Base-by-base conservation (phyloP, 2,113 vertebrate species). In the Malaclemys terrapin region DNA sequence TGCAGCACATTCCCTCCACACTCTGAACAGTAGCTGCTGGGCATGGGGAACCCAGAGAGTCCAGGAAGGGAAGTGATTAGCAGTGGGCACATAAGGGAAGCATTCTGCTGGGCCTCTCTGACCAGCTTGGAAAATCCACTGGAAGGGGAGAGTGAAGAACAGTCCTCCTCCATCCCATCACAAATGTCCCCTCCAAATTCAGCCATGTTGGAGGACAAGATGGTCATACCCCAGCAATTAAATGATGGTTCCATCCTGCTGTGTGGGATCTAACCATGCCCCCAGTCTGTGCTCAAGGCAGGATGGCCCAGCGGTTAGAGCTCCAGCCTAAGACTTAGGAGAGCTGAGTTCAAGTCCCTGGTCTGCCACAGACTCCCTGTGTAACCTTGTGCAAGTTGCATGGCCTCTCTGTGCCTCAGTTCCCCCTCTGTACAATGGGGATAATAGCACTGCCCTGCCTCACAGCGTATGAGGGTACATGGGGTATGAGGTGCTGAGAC, bases 381-480 rank as follows among this genome's bases (percentile, higher is more conserved):
- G 29, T 57, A 62, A 59, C 12, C 57, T 59, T 59, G 25, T 59
- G 57, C 12, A 59, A 62, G 29, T 62, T 29, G 19, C 17, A 10
- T 20, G 65, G 35, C 35, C 31, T 38, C 35, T 69, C 16, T 16
- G 65, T n/a, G 17, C 65, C 65, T 69, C 35, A 69, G 65, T 69
- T 69, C 31, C 65, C 35, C 17, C 20, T 35, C 65, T 69, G 31
- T 19, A 69, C 65, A 69, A 38, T 76, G 72, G 24, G 20, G 12
- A 45, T 14, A 42, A 25, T 31, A 1, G 0, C 80, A 22, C 1
- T 0, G 6, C 56, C 13, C 13, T 4, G 1, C n/a, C 5, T 0
- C 13, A 54, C 1, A 2, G 56, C 69, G 53, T 45, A 14, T 52
- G 75, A 88, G 62, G 52, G 38, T 65, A 35, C 56, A 7, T 50